Evolutionary conservation across 2,113 vertebrate genomes (phyloP).

Genomic region (Tychaedon coryphoeus): DNA sequence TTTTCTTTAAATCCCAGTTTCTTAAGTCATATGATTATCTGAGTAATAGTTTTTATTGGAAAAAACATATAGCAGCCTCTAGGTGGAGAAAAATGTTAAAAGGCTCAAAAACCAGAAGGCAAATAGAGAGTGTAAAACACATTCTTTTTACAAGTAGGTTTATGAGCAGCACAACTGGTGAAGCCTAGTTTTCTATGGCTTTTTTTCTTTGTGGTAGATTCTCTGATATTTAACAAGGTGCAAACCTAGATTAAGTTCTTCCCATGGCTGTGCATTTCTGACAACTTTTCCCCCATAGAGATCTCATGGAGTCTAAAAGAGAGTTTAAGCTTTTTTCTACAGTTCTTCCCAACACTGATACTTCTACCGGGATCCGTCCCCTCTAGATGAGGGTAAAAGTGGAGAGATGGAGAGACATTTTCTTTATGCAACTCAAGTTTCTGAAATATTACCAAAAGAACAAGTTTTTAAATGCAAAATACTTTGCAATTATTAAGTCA

Average conservation of each 20-base stretch:
- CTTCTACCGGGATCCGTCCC: background rate
- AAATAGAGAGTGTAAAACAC: background rate
- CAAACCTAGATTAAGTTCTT: background rate
- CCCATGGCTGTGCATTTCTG: background rate
- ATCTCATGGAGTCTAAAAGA: background rate
- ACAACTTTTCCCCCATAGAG: background rate
- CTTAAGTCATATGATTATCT: background rate
- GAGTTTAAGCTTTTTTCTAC: background rate
- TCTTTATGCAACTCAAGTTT: background rate
- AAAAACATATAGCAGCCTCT: background rate
- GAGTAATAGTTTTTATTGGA: background rate
- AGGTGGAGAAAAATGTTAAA: background rate
- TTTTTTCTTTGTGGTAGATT: background rate
- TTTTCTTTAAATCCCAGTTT: background rate
- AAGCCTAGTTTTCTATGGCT: background rate
- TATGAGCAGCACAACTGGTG: background rate
- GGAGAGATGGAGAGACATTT: background rate
- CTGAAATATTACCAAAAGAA: background rate
- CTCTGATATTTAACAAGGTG: constrained; percentile 43
- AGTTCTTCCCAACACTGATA: background rate
- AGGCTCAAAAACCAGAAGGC: background rate
- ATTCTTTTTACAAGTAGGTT: constrained; percentile 2
- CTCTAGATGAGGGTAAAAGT: background rate
- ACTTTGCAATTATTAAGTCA: background rate
- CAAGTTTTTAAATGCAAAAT: background rate